A percentile compares a stretch with the other conserved stretches of the same genome.
Conservation (phyloP, 2,113 vertebrate genomes). For the Pollimyrus isidori region DNA sequence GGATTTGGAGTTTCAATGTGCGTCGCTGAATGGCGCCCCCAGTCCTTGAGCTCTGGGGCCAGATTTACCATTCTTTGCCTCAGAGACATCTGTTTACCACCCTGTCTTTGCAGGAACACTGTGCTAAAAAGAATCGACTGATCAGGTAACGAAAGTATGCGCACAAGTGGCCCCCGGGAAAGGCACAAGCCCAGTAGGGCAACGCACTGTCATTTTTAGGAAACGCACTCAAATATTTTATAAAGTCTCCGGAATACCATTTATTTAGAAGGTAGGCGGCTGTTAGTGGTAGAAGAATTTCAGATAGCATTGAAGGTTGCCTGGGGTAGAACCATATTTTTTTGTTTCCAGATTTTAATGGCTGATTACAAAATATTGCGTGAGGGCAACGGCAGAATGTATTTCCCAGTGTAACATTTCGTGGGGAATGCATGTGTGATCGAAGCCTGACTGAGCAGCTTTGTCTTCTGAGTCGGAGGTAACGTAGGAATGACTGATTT, state of each 20-base stretch:
- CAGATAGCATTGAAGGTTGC: neutral
- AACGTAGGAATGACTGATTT: neutral
- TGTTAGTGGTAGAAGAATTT: neutral
- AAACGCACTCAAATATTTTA: neutral
- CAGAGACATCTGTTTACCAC: slow-evolving; percentile 20
- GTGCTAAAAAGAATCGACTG: slow-evolving; percentile 25
- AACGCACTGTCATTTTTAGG: neutral
- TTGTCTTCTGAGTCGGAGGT: neutral
- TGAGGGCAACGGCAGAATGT: neutral
- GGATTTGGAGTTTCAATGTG: slow-evolving; percentile 36
- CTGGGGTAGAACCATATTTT: neutral
- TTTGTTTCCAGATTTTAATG: neutral
- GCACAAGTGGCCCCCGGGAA: neutral
- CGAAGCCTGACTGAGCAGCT: neutral
- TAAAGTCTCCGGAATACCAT: neutral
- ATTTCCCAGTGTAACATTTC: neutral
- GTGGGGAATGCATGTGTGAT: neutral
- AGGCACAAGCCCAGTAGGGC: neutral
- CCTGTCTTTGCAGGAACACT: slow-evolving; percentile 21
- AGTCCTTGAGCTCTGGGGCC: slow-evolving; percentile 31
- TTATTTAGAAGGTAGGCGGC: neutral
- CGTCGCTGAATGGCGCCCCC: slow-evolving; percentile 27
- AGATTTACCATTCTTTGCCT: neutral
- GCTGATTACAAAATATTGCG: neutral
- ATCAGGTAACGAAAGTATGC: slow-evolving; percentile 31